These are phyloP conservation scores for Tarsius wallacei DNA, from an alignment of 2,797 vertebrate species.

Conservation along the genomic window DNA sequence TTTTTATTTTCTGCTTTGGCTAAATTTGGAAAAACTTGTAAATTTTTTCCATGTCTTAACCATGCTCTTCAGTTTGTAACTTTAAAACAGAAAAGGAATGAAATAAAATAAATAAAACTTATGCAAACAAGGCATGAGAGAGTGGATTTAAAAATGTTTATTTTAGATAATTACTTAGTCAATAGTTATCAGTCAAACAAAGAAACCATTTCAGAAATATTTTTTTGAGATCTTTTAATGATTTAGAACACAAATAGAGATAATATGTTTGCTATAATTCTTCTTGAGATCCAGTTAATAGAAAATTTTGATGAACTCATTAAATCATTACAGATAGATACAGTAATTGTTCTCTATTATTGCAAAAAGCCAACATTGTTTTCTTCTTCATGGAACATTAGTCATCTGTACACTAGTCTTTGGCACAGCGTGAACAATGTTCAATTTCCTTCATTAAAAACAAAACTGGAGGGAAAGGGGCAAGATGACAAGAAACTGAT, in stretches of 20 bases:
- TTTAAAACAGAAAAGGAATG: constrained; percentile 23
- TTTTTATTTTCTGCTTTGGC: constrained; percentile 31
- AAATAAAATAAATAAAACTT: constrained; percentile 64
- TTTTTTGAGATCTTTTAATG: constrained; percentile 61
- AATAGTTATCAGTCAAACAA: constrained; percentile 20
- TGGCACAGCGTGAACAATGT: not conserved
- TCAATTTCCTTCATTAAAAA: constrained; percentile 21
- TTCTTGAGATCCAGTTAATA: not conserved
- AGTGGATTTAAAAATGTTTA: constrained; percentile 30
- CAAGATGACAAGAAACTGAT: no score
- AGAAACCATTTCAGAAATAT: constrained; percentile 51
- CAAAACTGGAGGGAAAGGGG: no score
- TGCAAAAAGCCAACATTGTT: not conserved
- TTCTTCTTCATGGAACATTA: not conserved
- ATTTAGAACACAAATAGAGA: constrained; percentile 27
- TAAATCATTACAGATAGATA: not conserved
- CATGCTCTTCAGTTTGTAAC: not conserved
- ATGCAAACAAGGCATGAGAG: not conserved
- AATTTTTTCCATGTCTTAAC: not conserved
- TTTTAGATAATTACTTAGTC: constrained; percentile 64
- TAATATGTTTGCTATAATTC: constrained; percentile 15
- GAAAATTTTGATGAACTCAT: constrained; percentile 50
- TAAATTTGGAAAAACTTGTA: constrained; percentile 32
- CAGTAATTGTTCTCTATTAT: constrained; percentile 29
- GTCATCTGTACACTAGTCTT: not conserved